Evolutionary conservation across 2,797 vertebrate genomes (phyloP).

Genomic region (Pogoniulus pusillus): DNA sequence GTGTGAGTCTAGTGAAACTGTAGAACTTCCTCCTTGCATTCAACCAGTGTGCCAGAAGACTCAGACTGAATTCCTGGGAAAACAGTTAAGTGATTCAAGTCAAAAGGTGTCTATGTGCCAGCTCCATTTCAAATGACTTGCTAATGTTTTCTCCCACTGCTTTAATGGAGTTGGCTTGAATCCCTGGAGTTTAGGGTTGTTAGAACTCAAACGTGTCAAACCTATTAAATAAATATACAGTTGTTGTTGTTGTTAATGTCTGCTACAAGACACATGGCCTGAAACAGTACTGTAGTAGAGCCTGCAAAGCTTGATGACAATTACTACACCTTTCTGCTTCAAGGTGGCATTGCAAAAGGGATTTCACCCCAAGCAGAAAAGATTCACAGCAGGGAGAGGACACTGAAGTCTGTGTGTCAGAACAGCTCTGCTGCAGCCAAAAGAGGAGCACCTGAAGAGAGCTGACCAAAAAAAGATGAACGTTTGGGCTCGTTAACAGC

Average conservation of each 20-base stretch:
- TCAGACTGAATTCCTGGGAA: not conserved
- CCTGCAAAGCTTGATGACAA: not conserved
- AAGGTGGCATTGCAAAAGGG: not conserved
- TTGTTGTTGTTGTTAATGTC: not conserved
- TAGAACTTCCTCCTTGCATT: not conserved
- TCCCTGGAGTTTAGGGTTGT: slow-evolving; percentile 13
- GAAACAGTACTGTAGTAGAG: not conserved
- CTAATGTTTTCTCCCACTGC: not conserved
- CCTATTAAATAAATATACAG: not conserved
- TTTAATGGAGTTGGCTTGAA: slow-evolving; percentile 39
- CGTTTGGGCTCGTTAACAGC: not conserved
- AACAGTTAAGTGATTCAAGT: not conserved
- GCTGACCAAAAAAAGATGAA: not conserved
- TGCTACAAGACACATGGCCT: not conserved
- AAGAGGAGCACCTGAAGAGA: not conserved
- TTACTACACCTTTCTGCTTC: not conserved
- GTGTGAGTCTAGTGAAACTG: not conserved
- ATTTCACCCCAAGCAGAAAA: not conserved
- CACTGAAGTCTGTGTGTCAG: not conserved
- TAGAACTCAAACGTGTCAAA: slow-evolving; percentile 8
- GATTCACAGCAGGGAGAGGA: not conserved
- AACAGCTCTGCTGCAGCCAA: not conserved
- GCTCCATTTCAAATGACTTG: not conserved
- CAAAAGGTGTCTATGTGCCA: not conserved
- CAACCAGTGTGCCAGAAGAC: not conserved